Base-by-base conservation (phyloP, 2,113 vertebrate species). In the Tupaia tana region DNA sequence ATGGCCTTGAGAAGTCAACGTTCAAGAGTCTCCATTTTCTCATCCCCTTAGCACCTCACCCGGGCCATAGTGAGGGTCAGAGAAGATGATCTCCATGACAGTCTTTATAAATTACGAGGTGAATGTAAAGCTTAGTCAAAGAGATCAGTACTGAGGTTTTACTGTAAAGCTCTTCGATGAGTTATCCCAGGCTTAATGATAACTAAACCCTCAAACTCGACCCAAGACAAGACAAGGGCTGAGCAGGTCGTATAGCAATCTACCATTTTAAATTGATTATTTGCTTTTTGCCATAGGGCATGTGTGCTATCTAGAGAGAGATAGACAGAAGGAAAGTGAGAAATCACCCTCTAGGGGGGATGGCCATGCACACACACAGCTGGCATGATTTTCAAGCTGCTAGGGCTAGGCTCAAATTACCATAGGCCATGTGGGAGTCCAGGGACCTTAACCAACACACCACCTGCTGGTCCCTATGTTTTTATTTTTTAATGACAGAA, bases 131-230 rank as follows among this genome's bases (percentile, higher is more conserved):
- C 54, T 34, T 52, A 82, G 25, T 52, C 71, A 71, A 81, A 86
- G 10, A 24, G 25, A 31, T 18, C 71, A 11, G 61, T n/a, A 43
- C 22, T 66, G 43, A 22, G 24, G 24, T 29, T 73, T 77, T 83
- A 64, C 11, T 12, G 19, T 79, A 43, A 73, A 78, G 56, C 27
- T 80, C 73, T 43, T 79, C 58, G 52, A 27, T 16, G 27, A 54
- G 11, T 86, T 66, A 67, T n/a, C 25, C 70, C 52, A 64, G n/a
- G 64, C 70, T 86, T 86, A 69, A 70, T 24, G 24, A 69, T 11
- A 61, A 90, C 73, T 63, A 89, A 88, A 89, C 10, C 19, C 61
- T 88, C 91, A 85, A 63, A 78, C 22, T 22, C 70, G 66, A 77
- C 6, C 56, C 74, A 66, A 85, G 20, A 22, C 27, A 80, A 85